Percentiles rank a stretch among this genome's conserved stretches.
Evolutionary conservation across 2,113 vertebrate genomes (phyloP).

Genomic region (Barbus barbus): DNA sequence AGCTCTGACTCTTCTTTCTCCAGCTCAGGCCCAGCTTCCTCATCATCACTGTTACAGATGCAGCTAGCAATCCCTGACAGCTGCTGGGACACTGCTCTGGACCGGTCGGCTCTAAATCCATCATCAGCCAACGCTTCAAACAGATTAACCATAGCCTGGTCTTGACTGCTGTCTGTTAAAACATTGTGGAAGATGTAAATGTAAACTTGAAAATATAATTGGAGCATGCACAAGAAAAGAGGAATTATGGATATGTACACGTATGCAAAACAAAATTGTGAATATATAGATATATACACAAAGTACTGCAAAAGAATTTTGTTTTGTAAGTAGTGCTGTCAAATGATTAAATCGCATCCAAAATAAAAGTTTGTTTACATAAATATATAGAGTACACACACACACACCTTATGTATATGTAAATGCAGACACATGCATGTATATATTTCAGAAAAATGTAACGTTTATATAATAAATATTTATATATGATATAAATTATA

Average conservation of each 20-base stretch:
- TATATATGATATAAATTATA: too few relatives aligned
- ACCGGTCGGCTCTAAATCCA: constrained; percentile 77
- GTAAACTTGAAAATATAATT: not conserved
- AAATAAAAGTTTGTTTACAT: too few relatives aligned
- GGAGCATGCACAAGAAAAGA: not conserved
- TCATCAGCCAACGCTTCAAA: constrained; percentile 89
- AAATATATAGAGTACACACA: too few relatives aligned
- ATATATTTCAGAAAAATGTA: too few relatives aligned
- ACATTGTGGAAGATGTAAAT: not conserved
- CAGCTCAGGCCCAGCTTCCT: constrained; percentile 88
- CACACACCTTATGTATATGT: too few relatives aligned
- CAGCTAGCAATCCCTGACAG: constrained; percentile 76
- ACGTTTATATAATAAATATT: too few relatives aligned
- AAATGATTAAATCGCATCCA: too few relatives aligned
- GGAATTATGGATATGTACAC: constrained; percentile 55
- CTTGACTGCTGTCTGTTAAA: constrained; percentile 80
- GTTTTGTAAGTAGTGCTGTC: too few relatives aligned
- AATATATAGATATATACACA: not conserved
- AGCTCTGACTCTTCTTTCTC: constrained; percentile 92
- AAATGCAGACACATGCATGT: too few relatives aligned
- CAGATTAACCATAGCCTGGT: constrained; percentile 86
- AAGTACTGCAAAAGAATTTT: not conserved
- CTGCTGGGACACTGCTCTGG: constrained; percentile 73
- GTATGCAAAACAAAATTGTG: not conserved
- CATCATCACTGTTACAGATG: constrained; percentile 93